These are phyloP conservation scores for Latrodectus elegans DNA, from an alignment of 2,888 invertebrate genomes.

Conservation along the genomic window DNA sequence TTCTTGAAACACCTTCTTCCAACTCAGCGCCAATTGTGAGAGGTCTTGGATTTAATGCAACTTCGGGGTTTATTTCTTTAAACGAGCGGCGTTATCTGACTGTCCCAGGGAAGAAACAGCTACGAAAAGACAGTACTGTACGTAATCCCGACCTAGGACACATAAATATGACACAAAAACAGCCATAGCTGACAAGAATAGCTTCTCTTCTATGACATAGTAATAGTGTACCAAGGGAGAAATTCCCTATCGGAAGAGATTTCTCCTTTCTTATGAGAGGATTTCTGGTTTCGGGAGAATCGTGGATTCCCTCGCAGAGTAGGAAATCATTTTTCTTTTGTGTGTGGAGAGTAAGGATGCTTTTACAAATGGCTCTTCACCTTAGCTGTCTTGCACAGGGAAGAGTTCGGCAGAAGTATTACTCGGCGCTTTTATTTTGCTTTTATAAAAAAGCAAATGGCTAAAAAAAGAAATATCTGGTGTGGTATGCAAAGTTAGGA, in stretches of 20 bases:
- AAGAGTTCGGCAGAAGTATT: no score
- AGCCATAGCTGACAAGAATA: conserved; percentile 55
- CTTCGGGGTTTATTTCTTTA: conserved; percentile 39
- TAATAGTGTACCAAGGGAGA: conserved; percentile 18
- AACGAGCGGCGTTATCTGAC: conserved; percentile 55
- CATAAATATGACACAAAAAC: conserved; percentile 62
- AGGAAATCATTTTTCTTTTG: conserved; percentile 6
- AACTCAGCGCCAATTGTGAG: conserved; percentile 7
- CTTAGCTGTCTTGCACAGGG: no score
- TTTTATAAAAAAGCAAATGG: no score
- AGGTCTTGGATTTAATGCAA: conserved; percentile 35
- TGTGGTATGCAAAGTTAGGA: no score
- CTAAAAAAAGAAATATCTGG: no score
- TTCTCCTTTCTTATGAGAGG: conserved; percentile 10
- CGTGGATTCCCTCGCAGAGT: conserved; percentile 12
- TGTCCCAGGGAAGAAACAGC: conserved; percentile 41
- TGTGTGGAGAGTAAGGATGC: not conserved
- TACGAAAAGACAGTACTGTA: conserved; percentile 35
- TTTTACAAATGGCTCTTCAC: not conserved
- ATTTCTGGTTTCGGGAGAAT: conserved; percentile 19
- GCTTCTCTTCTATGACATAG: conserved; percentile 46
- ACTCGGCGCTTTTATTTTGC: no score
- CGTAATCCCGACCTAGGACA: conserved; percentile 42
- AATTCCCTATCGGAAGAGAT: conserved; percentile 26
- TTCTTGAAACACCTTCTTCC: not conserved